These are phyloP conservation scores for Drosophila sordidula DNA, from an alignment of 2,888 invertebrate genomes.

Conservation along the genomic window DNA sequence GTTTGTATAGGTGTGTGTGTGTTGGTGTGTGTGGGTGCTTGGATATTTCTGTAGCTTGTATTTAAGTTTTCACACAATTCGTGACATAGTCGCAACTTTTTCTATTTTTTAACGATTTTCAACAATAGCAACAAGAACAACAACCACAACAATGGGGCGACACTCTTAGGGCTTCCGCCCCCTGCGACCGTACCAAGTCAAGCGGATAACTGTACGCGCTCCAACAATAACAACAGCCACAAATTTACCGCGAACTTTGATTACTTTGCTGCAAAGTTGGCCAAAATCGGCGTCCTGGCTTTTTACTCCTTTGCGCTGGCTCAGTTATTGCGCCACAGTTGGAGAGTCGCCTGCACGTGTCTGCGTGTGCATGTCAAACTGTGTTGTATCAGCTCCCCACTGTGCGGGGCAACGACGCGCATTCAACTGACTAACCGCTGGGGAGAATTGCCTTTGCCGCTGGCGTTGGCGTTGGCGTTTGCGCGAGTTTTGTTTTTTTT, in stretches of 20 bases:
- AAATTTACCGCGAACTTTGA: conserved; percentile 1
- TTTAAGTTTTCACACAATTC: conserved; percentile 44
- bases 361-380: conserved; percentile 43
- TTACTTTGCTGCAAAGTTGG: neutral
- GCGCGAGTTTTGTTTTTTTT: conserved; percentile 54
- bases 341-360: conserved; percentile 27
- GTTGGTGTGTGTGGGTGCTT: conserved; percentile 1
- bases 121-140: conserved; percentile 18
- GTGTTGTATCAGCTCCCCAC: conserved; percentile 32
- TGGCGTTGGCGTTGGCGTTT: conserved; percentile 39
- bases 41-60: neutral
- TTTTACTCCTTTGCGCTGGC: conserved; percentile 17
- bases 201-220: conserved; percentile 61
- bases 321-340: conserved; percentile 27
- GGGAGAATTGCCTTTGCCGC: conserved; percentile 55
- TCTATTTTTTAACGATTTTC: conserved; percentile 75
- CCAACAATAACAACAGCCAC: conserved; percentile 15
- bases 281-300: conserved; percentile 3
- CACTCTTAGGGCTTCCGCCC: conserved; percentile 70
- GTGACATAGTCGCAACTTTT: conserved; percentile 71
- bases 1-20: neutral
- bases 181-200: conserved; percentile 22
- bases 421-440: conserved; percentile 78
- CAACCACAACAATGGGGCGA: conserved; percentile 29
- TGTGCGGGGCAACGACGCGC: conserved; percentile 64